Evolutionary conservation across 2,113 vertebrate species (phyloP).

Genomic region (Pangasianodon gigas): DNA sequence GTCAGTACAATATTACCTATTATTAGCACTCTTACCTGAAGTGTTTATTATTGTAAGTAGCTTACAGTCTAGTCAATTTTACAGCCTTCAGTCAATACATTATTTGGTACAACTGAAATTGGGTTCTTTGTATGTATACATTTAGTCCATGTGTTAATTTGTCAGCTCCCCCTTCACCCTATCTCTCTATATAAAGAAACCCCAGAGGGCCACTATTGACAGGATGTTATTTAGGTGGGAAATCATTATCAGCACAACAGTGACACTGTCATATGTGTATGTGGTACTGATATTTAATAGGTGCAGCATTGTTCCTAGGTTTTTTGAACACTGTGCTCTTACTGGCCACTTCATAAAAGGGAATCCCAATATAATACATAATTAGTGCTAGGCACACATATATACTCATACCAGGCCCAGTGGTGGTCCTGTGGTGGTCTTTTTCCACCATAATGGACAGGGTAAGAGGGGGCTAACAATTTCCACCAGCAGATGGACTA

Average conservation of each 20-base stretch:
- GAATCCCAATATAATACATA: background rate
- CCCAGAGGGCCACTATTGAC: background rate
- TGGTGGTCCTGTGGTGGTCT: background rate
- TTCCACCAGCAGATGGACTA: background rate
- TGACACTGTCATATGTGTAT: background rate
- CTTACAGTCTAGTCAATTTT: background rate
- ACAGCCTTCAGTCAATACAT: too few relatives aligned
- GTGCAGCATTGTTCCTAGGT: background rate
- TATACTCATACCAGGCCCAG: background rate
- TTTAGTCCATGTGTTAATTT: background rate
- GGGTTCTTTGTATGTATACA: background rate
- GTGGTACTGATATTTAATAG: background rate
- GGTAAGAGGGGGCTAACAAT: background rate
- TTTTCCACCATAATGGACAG: background rate
- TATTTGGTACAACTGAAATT: too few relatives aligned
- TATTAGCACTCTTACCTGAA: background rate
- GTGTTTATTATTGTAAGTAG: background rate
- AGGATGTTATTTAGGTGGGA: background rate
- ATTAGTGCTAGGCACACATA: background rate
- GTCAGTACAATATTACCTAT: background rate
- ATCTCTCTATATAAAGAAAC: background rate
- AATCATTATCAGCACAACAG: background rate
- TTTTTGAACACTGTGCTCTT: background rate
- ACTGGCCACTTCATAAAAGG: background rate
- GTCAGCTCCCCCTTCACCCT: background rate